These are phyloP conservation scores for Enteromius mattozi DNA, from an alignment of 2,797 vertebrate species.

Conservation along the genomic window DNA sequence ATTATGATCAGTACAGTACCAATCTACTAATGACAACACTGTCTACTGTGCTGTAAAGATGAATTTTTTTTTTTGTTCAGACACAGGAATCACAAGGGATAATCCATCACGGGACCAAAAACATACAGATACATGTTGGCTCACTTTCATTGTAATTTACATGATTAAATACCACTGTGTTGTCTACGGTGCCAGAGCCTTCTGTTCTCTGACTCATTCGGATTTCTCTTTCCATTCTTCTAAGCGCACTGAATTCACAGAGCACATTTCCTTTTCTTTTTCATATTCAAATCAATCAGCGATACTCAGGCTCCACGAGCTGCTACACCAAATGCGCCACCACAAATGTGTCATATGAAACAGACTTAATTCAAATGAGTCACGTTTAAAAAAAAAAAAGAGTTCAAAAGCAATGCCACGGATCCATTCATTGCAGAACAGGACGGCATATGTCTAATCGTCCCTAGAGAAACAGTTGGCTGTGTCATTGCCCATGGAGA, in stretches of 20 bases:
- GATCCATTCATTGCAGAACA: conserved; percentile 62
- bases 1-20: not conserved
- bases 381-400: conserved; percentile 27
- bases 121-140: conserved; percentile 35
- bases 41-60: conserved; percentile 10
- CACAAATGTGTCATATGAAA: conserved; percentile 13
- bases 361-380: conserved; percentile 46
- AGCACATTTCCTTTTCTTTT: conserved; percentile 20
- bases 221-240: conserved; percentile 27
- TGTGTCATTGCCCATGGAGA: conserved; percentile 50
- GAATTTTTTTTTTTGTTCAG: not conserved
- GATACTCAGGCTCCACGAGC: conserved; percentile 7
- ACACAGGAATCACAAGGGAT: conserved; percentile 29
- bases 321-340: conserved; percentile 29
- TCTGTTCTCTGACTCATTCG: conserved; percentile 41
- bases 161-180: conserved; percentile 47
- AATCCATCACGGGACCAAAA: conserved; percentile 29
- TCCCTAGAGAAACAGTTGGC: conserved; percentile 65
- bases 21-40: conserved; percentile 12
- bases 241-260: not conserved
- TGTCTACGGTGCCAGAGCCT: conserved; percentile 39
- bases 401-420: conserved; percentile 13
- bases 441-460: conserved; percentile 62
- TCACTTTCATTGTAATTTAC: conserved; percentile 47
- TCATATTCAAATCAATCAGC: conserved; percentile 33